Base-by-base conservation (phyloP, 2,113 vertebrate genomes). In the Oncorhynchus mykiss region DNA sequence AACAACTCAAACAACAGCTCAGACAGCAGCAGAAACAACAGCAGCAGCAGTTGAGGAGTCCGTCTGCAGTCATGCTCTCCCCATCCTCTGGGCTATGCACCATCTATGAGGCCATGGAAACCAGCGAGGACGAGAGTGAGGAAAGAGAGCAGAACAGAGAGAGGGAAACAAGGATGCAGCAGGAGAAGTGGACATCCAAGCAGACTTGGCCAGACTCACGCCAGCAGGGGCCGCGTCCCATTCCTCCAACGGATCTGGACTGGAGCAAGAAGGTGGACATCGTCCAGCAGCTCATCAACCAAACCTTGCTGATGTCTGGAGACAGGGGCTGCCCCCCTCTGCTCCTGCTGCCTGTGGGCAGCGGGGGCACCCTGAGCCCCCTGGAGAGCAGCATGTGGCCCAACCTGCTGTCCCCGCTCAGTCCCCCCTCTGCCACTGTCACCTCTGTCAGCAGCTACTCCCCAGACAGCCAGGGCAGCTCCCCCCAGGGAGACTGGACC, bases 361-460 rank as follows among this genome's bases (percentile, higher is more conserved):
- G 86, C 0, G 93, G 93, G 7, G 94, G 94, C 70, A 90, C 91
- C 60, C 88, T 95, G 11, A 95, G 92, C 66, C 93, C 94, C 4
- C 76, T 95, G 20, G 95, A 96, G 74, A 93, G 95, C 83, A 93
- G 94, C 84, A 93, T 93, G 87, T 97, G 96, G 96, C 94, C 95
- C 12, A 88, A 91, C 25, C 83, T 96, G 78, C 85, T 96, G 60
- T 94, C 94, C 2, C 94, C 93, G 24, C 82, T 95, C 86, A 93
- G 92, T 65, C 92, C 94, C 70, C 93, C 94, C 1, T 84, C 91
- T 0, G 95, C 95, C 31, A 96, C 94, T 5, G 92, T 97, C 85
- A 96, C 95, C 24, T 95, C 96, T 0, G 94, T 97, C 80, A 95
- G 95, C 80, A 96, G 95, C 88, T 96, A 94, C 88, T 96, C 95